Base-by-base conservation (phyloP, 2,888 invertebrate species). In the Ophion ellenae region DNA sequence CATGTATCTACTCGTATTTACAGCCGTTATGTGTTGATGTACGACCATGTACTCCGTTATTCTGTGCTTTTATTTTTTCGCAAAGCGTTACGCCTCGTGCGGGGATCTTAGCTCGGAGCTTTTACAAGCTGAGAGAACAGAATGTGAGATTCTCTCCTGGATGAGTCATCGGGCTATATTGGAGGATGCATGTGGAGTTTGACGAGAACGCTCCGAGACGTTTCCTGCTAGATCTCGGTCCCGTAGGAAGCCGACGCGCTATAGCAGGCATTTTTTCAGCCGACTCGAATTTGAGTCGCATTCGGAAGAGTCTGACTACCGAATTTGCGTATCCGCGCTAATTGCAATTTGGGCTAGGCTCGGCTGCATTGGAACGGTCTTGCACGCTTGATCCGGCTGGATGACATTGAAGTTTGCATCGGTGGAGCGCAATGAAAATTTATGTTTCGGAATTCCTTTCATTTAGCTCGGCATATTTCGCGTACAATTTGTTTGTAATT, bases 81-180 rank as follows among this genome's bases (percentile, higher is more conserved):
- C 17, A 6, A 67, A 36, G 20, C 40, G 14, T 10, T 57, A 32
- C 28, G n/a, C 45, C 59, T 40, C 32, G 10, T 10, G 11, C 73
- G 14, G 59, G 2, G 67, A 32, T 4, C 3, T 32, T 4, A 20
- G 7, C 24, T 67, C 11, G 57, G 59, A 47, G 73, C 40, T 73
- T n/a, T 2, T 36, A 57, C 6, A 20, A 70, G 47, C 57, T 6
- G 73, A 66, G 47, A 70, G 57, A 79, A 71, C 71, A 71, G 64
- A 71, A 64, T 64, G 71, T 64, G 53, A 75, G 64, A 40, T 75
- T 59, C 40, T 57, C n/a, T 78, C 57, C 69, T 40, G 75, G 67
- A 83, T 85, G 83, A 85, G 61, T 85, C 85, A 85, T 80, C 80
- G 61, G 57, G 83, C 73, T 80, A 85, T 83, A 83, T 85, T 20